A percentile compares a stretch with the other conserved stretches of the same genome.
phyloP scores from a whole-genome alignment of 2,113 vertebrate species.

The Prinia subflava region DNA sequence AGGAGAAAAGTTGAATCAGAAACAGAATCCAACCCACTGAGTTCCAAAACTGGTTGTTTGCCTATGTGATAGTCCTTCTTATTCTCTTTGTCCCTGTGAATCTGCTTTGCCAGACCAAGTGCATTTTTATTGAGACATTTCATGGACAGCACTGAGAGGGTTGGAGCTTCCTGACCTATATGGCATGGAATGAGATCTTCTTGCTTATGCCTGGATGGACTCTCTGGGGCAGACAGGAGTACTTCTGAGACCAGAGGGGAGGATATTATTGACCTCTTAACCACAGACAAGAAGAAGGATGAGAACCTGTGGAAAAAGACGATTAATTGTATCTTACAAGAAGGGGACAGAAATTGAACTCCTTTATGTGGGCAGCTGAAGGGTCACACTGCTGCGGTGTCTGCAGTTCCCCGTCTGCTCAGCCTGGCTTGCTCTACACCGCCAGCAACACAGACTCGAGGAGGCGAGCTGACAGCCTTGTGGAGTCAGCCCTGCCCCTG shows the following conservation, averaged over 20 bases:
- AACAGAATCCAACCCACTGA: not conserved
- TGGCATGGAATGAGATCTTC: not conserved
- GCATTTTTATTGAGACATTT: not conserved
- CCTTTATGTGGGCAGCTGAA: rapidly evolving
- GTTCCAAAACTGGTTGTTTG: rapidly evolving
- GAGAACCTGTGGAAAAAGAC: not conserved
- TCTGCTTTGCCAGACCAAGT: not conserved
- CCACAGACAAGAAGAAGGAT: not conserved
- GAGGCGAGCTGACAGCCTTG: too few species aligned
- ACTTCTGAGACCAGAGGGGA: not conserved
- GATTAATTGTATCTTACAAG: not conserved
- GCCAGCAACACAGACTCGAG: too few species aligned
- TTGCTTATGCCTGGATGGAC: not conserved
- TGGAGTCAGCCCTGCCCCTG: too few species aligned
- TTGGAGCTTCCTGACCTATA: not conserved
- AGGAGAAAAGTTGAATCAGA: not conserved
- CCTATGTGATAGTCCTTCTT: not conserved
- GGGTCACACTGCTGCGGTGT: too few species aligned
- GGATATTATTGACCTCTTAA: not conserved
- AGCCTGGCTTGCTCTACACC: too few species aligned
- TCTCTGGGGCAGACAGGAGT: not conserved
- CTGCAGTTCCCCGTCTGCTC: too few species aligned
- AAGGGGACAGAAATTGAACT: not conserved
- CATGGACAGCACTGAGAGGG: not conserved
- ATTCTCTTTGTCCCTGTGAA: not conserved